Base-by-base conservation (phyloP, 2,888 invertebrate genomes). In the Ichneumon xanthorius region DNA sequence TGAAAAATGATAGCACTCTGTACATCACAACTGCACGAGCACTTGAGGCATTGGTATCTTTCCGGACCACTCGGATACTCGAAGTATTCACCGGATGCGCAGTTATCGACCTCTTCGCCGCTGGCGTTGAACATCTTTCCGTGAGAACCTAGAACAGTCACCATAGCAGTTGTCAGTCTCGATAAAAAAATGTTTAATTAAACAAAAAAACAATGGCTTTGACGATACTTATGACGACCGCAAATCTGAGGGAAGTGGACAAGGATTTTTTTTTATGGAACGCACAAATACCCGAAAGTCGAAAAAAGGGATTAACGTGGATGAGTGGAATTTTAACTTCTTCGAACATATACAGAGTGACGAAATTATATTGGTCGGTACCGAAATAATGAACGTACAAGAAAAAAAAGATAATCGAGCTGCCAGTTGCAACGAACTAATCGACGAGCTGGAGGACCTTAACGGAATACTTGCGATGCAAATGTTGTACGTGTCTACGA, bases 1-100 rank as follows among this genome's bases (percentile, higher is more conserved):
- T 94, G 94, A 30, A 65, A 68, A 33, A 87, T 87, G 61, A 90
- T 86, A 85, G 89, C 90, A 2, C 85, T 67, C 48, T 89, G 88
- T 82, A 89, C 84, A 0, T 88, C 86, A 79, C 89, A 91, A 19
- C 88, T 87, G 19, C 88, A 88, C 37, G 86, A 84, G 76, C 91
- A 92, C 0, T 80, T 89, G 11, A 87, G 87, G 55, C 91, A 91
- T 50, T 87, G 84, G 61, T 88, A 89, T 16, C 80, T 88, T 75
- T 89, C 87, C 14, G 37, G 40, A n/a, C 67, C 72, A n/a, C 50
- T 50, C 53, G 61, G 80, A 65, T 30, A 67, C 33, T 78, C 72
- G 68, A 77, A 63, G 58, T 72, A 55, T 67, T 77, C 37, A 55
- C 22, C 55, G 33, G 33, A 33, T 33, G 4, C 33, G 33, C 0